A percentile compares a stretch with the other conserved stretches of the same genome.
phyloP scores from a whole-genome alignment of 92 coral and sea anemone genomes.

The Paragorgia papillata region DNA sequence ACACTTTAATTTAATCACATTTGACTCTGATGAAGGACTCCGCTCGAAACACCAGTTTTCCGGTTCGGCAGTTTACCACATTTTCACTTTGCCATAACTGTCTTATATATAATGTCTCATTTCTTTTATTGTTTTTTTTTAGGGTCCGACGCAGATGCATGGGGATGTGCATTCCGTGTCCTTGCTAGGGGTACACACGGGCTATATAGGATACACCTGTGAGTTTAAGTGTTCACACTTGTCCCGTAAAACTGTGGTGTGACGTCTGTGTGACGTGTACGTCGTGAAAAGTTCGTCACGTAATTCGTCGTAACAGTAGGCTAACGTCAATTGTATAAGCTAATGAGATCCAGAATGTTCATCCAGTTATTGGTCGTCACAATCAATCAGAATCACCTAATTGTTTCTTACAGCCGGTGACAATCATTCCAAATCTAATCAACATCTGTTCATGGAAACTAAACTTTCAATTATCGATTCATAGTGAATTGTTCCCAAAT shows the following conservation, averaged over 20 bases:
- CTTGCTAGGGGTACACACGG: constrained; percentile 41
- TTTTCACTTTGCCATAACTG: no score
- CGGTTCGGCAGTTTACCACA: no score
- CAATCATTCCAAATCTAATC: no score
- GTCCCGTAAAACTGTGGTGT: constrained; percentile 49
- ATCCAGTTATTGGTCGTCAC: not conserved
- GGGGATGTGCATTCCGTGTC: constrained; percentile 9
- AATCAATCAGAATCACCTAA: not conserved
- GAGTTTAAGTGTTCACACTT: constrained; percentile 45
- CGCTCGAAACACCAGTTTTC: no score
- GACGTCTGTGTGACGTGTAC: constrained; percentile 44
- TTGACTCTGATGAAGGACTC: no score
- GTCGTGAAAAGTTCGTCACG: constrained; percentile 34
- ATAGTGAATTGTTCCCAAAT: not conserved
- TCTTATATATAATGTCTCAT: no score
- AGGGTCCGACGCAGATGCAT: constrained; percentile 41
- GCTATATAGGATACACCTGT: constrained; percentile 31
- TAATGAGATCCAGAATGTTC: constrained; percentile 4
- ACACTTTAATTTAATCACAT: no score
- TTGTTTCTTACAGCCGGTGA: not conserved
- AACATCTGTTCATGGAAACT: not conserved
- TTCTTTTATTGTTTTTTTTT: not conserved
- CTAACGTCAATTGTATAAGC: constrained; percentile 29
- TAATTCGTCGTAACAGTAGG: constrained; percentile 42
- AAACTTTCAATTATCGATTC: not conserved